A percentile compares a stretch with the other conserved stretches of the same genome.
Conservation (phyloP, 2,888 invertebrate genomes). For the Dryobotodes eremita region DNA sequence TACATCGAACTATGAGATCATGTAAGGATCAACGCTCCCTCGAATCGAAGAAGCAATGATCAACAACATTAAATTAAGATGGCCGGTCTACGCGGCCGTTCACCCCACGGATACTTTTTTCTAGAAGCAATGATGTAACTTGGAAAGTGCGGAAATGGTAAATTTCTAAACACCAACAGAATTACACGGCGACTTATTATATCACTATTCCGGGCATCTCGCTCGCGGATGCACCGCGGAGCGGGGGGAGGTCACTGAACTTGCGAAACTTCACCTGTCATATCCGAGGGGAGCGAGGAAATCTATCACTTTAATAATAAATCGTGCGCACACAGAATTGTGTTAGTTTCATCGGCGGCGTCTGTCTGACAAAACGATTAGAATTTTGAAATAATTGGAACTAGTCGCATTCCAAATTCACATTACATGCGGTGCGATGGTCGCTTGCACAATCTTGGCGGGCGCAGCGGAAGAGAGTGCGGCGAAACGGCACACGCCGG, state of each 20-base stretch:
- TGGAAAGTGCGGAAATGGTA: constrained; percentile 89
- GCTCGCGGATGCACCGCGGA: constrained; percentile 79
- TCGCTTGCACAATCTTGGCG: constrained; percentile 82
- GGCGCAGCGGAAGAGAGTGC: constrained; percentile 87
- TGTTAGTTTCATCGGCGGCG: constrained; percentile 56
- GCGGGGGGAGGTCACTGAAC: constrained; percentile 86
- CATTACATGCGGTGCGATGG: constrained; percentile 73
- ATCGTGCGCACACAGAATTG: constrained; percentile 65
- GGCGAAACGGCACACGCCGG: constrained; percentile 85
- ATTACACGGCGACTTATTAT: constrained; percentile 83
- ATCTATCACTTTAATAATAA: constrained; percentile 70
- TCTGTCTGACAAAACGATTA: constrained; percentile 68
- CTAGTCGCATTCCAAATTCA: constrained; percentile 78
- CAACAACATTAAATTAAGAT: constrained; percentile 79
- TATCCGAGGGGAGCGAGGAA: constrained; percentile 79
- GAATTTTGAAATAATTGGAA: constrained; percentile 81
- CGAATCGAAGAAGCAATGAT: constrained; percentile 84
- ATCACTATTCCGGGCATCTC: constrained; percentile 84
- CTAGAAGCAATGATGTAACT: constrained; percentile 85
- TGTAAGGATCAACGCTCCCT: constrained; percentile 88
- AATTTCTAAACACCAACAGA: constrained; percentile 83
- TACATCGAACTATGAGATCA: constrained; percentile 86
- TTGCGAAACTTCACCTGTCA: constrained; percentile 88
- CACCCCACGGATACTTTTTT: constrained; percentile 82
- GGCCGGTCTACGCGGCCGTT: constrained; percentile 83